Evolutionary conservation across 2,888 invertebrate species (phyloP).

Genomic region (Cataglyphis altisquamis): DNA sequence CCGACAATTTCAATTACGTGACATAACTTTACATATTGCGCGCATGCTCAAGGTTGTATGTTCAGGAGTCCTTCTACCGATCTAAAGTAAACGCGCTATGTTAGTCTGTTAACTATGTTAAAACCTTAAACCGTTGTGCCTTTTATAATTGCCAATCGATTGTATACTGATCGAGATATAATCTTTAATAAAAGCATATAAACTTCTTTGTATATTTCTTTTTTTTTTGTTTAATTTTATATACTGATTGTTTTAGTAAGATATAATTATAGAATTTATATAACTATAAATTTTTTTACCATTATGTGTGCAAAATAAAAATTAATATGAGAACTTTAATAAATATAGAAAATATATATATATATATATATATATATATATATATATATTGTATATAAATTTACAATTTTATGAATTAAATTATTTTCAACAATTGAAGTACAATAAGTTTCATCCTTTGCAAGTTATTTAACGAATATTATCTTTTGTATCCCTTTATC

Average conservation of each 20-base stretch:
- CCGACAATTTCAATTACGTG: slow-evolving; percentile 54
- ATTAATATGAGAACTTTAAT: neutral
- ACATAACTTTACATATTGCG: slow-evolving; percentile 56
- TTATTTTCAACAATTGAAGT: slow-evolving; percentile 1
- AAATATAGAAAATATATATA: neutral
- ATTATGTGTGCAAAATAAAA: neutral
- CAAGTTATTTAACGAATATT: slow-evolving; percentile 25
- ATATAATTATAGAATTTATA: neutral
- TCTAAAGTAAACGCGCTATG: slow-evolving; percentile 56
- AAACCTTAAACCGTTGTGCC: slow-evolving; percentile 2
- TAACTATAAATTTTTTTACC: neutral
- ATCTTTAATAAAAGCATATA: slow-evolving; percentile 4
- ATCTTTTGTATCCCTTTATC: neutral
- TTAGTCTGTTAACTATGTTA: slow-evolving; percentile 52
- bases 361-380: neutral
- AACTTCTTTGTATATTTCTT: neutral
- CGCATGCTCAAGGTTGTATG: slow-evolving; percentile 14
- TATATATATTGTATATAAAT: neutral
- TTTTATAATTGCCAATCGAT: neutral
- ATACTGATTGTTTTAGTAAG: neutral
- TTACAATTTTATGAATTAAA: slow-evolving; percentile 10
- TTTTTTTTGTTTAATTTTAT: neutral
- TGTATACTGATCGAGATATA: neutral
- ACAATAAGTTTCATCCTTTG: neutral
- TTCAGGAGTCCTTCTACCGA: slow-evolving; percentile 54